These are phyloP conservation scores for Prosapia bicincta DNA, from an alignment of 2,888 invertebrate genomes.

Conservation along the genomic window DNA sequence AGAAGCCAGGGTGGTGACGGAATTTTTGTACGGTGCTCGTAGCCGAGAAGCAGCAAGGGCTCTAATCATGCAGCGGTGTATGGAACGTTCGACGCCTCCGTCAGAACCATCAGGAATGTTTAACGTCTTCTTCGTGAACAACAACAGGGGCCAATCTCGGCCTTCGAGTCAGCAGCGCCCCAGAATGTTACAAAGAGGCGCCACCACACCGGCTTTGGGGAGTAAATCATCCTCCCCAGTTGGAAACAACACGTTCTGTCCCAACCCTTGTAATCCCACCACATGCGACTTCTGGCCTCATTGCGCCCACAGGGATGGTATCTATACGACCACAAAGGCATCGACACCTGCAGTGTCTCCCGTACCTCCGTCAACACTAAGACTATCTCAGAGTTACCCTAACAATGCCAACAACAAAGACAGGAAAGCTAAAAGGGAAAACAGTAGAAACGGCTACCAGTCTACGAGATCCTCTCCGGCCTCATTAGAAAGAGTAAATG, in stretches of 20 bases:
- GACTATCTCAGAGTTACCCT: constrained; percentile 51
- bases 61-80: constrained; percentile 44
- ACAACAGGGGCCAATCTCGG: constrained; percentile 12
- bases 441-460: constrained; percentile 24
- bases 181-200: constrained; percentile 47
- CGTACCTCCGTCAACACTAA: constrained; percentile 40
- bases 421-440: constrained; percentile 4
- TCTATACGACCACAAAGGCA: constrained; percentile 28
- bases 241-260: constrained; percentile 31
- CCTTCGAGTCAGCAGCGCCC: constrained; percentile 34
- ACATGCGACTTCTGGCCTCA: constrained; percentile 64
- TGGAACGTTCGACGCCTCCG: constrained; percentile 13
- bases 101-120: neutral
- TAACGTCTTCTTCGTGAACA: constrained; percentile 11
- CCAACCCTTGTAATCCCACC: constrained; percentile 51
- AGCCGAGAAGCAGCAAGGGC: constrained; percentile 53
- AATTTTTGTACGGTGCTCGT: constrained; percentile 54
- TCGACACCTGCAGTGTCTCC: constrained; percentile 39
- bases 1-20: constrained; percentile 53
- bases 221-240: constrained; percentile 33
- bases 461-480: constrained; percentile 46
- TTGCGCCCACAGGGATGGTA: constrained; percentile 50
- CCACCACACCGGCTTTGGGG: constrained; percentile 48
- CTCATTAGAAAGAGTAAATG: constrained; percentile 45
- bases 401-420: constrained; percentile 42